Percentiles rank a stretch among this genome's conserved stretches.
phyloP scores from a whole-genome alignment of 1,140 invertebrate genomes.

The Episyrphus balteatus region DNA sequence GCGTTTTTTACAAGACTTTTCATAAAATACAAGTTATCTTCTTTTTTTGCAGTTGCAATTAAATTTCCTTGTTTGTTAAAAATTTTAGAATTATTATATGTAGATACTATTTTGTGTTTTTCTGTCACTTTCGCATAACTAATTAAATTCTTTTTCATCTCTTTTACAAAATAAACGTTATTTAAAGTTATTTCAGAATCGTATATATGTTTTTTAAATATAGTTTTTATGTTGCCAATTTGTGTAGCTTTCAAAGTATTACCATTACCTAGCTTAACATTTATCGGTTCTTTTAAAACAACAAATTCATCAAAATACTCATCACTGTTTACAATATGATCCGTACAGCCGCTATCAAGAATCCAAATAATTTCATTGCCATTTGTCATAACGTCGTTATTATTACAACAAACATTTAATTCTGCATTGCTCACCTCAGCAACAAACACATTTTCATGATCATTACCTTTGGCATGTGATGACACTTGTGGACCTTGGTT shows the following conservation, averaged over 20 bases:
- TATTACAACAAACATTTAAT: neutral
- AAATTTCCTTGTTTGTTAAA: neutral
- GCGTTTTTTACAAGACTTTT: neutral
- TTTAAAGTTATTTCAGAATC: slow-evolving; percentile 2
- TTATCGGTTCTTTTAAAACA: slow-evolving; percentile 15
- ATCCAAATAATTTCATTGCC: slow-evolving; percentile 25
- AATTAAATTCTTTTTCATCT: neutral
- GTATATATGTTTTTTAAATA: slow-evolving; percentile 16
- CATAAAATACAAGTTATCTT: neutral
- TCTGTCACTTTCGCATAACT: slow-evolving; percentile 1
- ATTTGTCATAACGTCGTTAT: slow-evolving; percentile 6
- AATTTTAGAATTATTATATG: neutral
- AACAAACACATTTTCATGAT: neutral
- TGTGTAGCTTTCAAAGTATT: slow-evolving; percentile 25
- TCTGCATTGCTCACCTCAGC: neutral
- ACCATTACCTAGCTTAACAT: slow-evolving; percentile 15
- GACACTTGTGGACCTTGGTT: slow-evolving; percentile 12
- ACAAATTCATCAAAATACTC: slow-evolving; percentile 22
- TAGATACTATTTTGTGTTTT: neutral
- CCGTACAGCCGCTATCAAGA: slow-evolving; percentile 30
- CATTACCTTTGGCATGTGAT: slow-evolving; percentile 11
- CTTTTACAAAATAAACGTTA: slow-evolving; percentile 1
- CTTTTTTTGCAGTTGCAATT: neutral
- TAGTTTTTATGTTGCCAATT: slow-evolving; percentile 19
- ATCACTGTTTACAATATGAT: slow-evolving; percentile 33